Evolutionary conservation across 1,140 invertebrate genomes (phyloP).

Genomic region (Cyclargus thomasi): DNA sequence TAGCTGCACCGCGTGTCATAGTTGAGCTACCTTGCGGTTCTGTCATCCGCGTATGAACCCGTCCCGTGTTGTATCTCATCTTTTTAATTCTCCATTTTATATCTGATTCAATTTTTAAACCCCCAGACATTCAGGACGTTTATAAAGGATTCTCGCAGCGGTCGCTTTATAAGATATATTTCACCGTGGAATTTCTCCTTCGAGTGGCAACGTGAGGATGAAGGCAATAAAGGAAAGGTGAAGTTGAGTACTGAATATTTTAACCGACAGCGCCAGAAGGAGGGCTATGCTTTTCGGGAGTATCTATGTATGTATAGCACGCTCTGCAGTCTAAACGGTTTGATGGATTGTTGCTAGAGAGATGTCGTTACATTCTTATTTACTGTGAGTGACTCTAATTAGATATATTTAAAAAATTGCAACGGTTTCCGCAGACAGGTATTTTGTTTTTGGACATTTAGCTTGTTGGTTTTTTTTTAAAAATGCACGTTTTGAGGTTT

Average conservation of each 20-base stretch:
- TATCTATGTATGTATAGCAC: too few relatives aligned
- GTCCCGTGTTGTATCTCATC: constrained; percentile 10
- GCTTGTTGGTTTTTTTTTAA: too few relatives aligned
- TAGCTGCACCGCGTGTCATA: neutral
- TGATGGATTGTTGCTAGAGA: too few relatives aligned
- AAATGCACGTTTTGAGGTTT: too few relatives aligned
- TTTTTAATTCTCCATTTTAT: constrained; percentile 5
- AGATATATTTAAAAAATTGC: too few relatives aligned
- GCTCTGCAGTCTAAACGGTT: too few relatives aligned
- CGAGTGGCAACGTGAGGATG: neutral
- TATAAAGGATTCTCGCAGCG: neutral
- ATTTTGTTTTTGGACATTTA: too few relatives aligned
- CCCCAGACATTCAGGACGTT: constrained; percentile 12
- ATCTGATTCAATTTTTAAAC: constrained; percentile 16
- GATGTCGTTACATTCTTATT: too few relatives aligned
- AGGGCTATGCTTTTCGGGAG: too few relatives aligned
- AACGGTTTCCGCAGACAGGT: too few relatives aligned
- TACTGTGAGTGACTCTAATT: too few relatives aligned
- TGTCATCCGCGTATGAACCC: constrained; percentile 26
- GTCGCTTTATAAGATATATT: neutral
- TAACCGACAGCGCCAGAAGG: too few relatives aligned
- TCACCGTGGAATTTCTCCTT: neutral
- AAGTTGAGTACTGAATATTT: neutral
- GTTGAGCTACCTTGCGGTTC: constrained; percentile 20
- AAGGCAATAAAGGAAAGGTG: neutral